A percentile compares a stretch with the other conserved stretches of the same genome.
Evolutionary conservation across 2,113 vertebrate species (phyloP).

Genomic region (Podiceps cristatus): DNA sequence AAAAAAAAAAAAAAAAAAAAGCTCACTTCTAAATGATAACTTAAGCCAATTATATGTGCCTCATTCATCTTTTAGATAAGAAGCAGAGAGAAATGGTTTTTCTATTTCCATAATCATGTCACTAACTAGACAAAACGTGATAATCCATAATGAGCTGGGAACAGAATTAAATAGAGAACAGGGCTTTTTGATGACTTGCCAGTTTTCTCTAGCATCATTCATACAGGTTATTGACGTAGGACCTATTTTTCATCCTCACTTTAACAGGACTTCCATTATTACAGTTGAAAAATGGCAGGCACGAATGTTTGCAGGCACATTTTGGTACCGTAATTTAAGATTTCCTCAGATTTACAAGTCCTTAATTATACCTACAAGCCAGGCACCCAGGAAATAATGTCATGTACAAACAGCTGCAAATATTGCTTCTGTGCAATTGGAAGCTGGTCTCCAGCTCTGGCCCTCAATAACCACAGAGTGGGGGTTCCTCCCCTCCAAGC

Average conservation of each 20-base stretch:
- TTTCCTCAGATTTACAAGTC: conserved; percentile 37
- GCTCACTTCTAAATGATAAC: conserved; percentile 41
- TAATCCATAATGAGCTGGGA: conserved; percentile 75
- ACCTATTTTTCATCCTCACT: conserved; percentile 7
- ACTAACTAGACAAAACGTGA: conserved; percentile 72
- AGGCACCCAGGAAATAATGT: conserved; percentile 11
- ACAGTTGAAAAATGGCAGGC: not conserved
- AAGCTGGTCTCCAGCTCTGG: not conserved
- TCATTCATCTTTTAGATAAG: conserved; percentile 70
- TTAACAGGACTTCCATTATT: conserved; percentile 12
- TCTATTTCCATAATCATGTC: conserved; percentile 62
- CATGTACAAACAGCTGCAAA: not conserved
- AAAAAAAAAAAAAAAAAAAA: not conserved
- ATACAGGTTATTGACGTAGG: conserved; percentile 61
- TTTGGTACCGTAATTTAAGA: conserved; percentile 33
- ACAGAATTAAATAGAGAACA: conserved; percentile 68
- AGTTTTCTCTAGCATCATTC: conserved; percentile 61
- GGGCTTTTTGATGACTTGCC: conserved; percentile 66
- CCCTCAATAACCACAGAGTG: not conserved
- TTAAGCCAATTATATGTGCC: conserved; percentile 45
- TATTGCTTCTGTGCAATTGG: not conserved
- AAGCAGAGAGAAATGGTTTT: conserved; percentile 50
- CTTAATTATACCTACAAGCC: conserved; percentile 1
- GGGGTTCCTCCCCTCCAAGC: not conserved
- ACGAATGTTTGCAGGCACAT: conserved; percentile 14